Evolutionary conservation across 2,113 vertebrate genomes (phyloP).

Genomic region (Hyla sarda): DNA sequence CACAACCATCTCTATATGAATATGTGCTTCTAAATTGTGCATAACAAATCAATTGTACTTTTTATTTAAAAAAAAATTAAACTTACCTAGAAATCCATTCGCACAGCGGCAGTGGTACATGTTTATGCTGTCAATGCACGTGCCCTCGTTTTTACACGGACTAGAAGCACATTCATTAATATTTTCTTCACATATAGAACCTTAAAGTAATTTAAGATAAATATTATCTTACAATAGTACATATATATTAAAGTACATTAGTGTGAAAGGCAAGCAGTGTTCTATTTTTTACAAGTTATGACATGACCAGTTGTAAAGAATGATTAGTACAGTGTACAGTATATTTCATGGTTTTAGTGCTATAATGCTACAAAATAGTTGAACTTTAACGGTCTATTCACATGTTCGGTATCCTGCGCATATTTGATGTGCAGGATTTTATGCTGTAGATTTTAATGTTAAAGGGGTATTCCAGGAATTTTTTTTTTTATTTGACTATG

Average conservation of each 20-base stretch:
- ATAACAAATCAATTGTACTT: neutral
- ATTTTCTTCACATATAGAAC: conserved; percentile 86
- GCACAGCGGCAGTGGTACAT: conserved; percentile 82
- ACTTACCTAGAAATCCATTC: conserved; percentile 84
- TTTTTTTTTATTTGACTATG: no score
- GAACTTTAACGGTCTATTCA: no score
- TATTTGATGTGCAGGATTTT: no score
- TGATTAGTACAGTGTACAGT: neutral
- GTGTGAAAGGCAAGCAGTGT: no score
- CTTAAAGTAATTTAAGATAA: conserved; percentile 66
- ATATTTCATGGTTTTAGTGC: neutral
- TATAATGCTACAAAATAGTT: no score
- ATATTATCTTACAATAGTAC: no score
- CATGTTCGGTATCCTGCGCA: no score
- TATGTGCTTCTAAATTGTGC: neutral
- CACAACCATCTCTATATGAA: neutral
- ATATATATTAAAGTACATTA: no score
- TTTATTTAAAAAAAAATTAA: neutral
- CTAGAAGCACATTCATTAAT: conserved; percentile 89
- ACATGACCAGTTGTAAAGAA: neutral
- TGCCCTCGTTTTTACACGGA: conserved; percentile 88
- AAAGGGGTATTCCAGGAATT: no score
- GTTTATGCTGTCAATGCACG: conserved; percentile 85
- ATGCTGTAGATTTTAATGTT: no score
- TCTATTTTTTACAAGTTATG: no score